Conservation (phyloP, 2,888 invertebrate species). For the Drepanosiphum platanoidis region DNA sequence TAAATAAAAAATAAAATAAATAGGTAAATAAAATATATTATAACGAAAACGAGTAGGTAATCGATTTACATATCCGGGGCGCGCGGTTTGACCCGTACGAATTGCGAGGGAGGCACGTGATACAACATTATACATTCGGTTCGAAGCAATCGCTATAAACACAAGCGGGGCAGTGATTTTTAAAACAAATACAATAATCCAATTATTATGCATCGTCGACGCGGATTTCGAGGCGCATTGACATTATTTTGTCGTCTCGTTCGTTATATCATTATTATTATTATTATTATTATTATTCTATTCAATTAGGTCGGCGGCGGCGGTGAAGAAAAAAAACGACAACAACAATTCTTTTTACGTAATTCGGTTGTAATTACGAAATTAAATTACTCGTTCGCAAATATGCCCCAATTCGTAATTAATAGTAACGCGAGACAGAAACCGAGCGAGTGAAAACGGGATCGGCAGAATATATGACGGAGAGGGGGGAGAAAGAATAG, state of each 20-base stretch:
- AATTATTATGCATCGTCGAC: not conserved
- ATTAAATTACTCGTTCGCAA: constrained; percentile 3
- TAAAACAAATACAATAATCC: not conserved
- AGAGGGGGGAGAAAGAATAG: not conserved
- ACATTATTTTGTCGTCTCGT: not conserved
- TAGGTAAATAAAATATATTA: too few relatives aligned
- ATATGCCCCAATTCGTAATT: constrained; percentile 14
- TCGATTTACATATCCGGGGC: too few relatives aligned
- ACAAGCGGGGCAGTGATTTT: not conserved
- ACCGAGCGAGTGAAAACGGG: not conserved
- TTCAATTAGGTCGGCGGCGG: too few relatives aligned
- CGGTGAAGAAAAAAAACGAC: too few relatives aligned
- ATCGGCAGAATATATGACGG: not conserved
- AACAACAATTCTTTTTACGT: constrained; percentile 13
- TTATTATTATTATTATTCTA: too few relatives aligned
- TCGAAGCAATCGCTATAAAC: too few relatives aligned
- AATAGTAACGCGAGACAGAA: not conserved
- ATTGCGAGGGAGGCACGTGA: too few relatives aligned
- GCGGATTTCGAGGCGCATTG: not conserved
- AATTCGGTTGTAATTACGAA: not conserved
- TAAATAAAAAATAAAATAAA: too few relatives aligned
- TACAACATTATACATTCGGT: too few relatives aligned
- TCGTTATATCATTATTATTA: not conserved
- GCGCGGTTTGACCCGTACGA: too few relatives aligned
- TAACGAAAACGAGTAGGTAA: too few relatives aligned